Base-by-base conservation (phyloP, 2,888 invertebrate species). In the Eilema depressum region DNA sequence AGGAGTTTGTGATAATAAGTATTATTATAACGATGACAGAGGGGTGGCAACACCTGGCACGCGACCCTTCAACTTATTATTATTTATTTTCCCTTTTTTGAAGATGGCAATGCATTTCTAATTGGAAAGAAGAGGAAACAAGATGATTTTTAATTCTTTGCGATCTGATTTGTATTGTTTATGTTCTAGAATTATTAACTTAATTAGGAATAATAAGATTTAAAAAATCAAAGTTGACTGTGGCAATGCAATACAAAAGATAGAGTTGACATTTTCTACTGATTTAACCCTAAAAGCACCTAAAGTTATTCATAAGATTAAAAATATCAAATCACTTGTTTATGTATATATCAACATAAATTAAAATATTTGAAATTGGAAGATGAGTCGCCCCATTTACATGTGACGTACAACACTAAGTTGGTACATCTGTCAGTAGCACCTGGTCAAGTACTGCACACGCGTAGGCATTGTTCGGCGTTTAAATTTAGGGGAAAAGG, bases 1-100 rank as follows among this genome's bases (percentile, higher is more conserved):
- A 94, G 93, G 94, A 94, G 91, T 90, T 72, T 92, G 92, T 92
- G 92, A 93, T 94, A 94, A 94, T 95, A 95, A 95, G 94, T 93
- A 93, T 93, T 92, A 93, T 92, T 92, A 90, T 90, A 89, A 83
- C 79, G 81, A 90, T 89, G 89, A 88, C 85, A 87, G 89, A 90
- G 85, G 83, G 83, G 78, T 70, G 71, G 84, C 83, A 86, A 85
- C 94, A 94, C 94, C 94, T 94, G 94, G 94, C 82, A 84, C 79
- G 83, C 84, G 83, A 83, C 84, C 77, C 78, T 78, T 78, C 80
- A 65, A 76, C 79, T 76, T 81, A 78, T 82, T 81, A 76, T 81
- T 82, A 81, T 71, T 79, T 81, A 78, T 76, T 76, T 75, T 33
- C 66, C 63, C 68, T 75, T 76, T 79, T 79, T 69, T 67, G 70